Evolutionary conservation across 2,888 invertebrate genomes (phyloP), one percentile per base, ranked within the genome.

Genomic region (Drosophila differens): DNA sequence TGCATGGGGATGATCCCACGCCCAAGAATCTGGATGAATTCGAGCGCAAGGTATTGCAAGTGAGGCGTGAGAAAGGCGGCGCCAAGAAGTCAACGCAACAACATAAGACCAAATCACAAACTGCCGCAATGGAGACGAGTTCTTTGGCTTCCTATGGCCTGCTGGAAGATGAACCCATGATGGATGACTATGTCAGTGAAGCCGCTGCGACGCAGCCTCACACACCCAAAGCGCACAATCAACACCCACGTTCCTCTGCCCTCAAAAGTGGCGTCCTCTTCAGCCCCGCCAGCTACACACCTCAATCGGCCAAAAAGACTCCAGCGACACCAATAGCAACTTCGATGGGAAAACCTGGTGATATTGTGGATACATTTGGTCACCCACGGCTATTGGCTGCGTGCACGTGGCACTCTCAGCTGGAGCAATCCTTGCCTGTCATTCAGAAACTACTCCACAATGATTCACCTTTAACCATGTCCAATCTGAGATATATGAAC

Each of bases 31-130:
- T 97, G 58, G 94, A 94, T 72, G 93, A 94, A 87, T 94, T 96
- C 92, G 96, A 95, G 85, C 94, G 95, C 83, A 96, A 95, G 94
- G 95, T 95, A 93, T 94, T 95, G 89, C 89, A 91, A 33, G 60
- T 85, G 83, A 95, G 95, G 91, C 94, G 93, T 86, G 90, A 94
- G 35, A 93, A 93, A 58, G 73, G 84, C n/a, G 64, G 83, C 19
- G 35, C 75, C 10, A 90, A 88, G 49, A 84, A 87, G 25, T 30
- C 81, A 9, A 39, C 76, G 7, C 64, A 78, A 7, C 63, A 78
- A 5, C 72, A 78, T 53, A 5, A 28, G 19, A 28, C 4, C 5
- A 90, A 73, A 68, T 54, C 82, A 3, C 52, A 77, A 32, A 64
- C 72, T 37, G 52, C 72, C 6, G 16, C 74, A 16, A 37, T 80